These are phyloP conservation scores for Arenaria interpres DNA, from an alignment of 2,113 vertebrate genomes.

Conservation along the genomic window DNA sequence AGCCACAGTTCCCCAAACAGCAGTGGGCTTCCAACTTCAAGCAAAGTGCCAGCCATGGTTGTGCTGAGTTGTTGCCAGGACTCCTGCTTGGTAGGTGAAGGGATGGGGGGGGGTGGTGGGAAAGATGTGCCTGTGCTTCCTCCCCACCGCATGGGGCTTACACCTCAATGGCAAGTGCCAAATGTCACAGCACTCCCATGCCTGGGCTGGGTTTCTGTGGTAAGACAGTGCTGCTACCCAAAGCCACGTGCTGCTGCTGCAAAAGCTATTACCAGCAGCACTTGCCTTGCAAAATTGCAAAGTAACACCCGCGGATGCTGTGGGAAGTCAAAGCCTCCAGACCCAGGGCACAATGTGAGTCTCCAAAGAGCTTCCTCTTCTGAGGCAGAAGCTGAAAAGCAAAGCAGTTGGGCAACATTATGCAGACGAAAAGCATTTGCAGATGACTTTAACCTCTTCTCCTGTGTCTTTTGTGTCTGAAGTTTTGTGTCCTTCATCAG, in stretches of 20 bases:
- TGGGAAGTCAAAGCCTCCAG: background rate
- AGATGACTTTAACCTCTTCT: background rate
- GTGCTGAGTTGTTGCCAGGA: accelerated
- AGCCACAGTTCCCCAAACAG: accelerated
- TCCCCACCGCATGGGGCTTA: accelerated
- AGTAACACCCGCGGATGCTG: background rate
- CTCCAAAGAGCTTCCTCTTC: background rate
- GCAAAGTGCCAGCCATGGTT: accelerated
- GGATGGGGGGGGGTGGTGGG: background rate
- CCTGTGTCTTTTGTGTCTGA: background rate
- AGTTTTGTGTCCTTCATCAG: background rate
- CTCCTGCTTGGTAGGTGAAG: accelerated
- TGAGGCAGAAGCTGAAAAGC: background rate
- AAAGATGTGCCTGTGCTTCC: background rate
- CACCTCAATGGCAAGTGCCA: accelerated
- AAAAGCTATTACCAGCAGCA: background rate
- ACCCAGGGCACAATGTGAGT: accelerated
- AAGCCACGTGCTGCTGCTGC: background rate
- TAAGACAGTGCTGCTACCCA: background rate
- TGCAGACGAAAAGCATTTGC: background rate
- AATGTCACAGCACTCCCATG: accelerated
- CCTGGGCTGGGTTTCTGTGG: background rate
- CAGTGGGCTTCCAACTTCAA: background rate
- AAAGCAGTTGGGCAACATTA: accelerated
- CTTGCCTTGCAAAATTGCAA: background rate